phyloP scores from a whole-genome alignment of 2,113 vertebrate species.

The Shinisaurus crocodilurus region DNA sequence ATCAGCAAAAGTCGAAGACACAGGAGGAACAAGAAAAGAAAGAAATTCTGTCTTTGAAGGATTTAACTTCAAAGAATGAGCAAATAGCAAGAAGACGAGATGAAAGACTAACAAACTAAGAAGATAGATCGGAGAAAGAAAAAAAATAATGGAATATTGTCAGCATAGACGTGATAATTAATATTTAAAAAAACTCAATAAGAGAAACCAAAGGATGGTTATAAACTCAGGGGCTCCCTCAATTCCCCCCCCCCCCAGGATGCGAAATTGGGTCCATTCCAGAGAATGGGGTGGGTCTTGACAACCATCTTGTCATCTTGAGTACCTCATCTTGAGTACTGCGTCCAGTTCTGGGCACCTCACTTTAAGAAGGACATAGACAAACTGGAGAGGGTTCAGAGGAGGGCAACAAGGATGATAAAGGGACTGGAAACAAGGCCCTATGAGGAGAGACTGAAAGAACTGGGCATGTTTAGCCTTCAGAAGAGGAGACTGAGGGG shows the following conservation, averaged over 20 bases:
- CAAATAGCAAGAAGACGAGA: conserved; percentile 2
- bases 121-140: not conserved
- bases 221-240: not conserved
- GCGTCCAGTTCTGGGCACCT: no score
- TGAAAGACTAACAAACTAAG: conserved; percentile 3
- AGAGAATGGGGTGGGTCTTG: not conserved
- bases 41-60: conserved; percentile 15
- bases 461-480: no score
- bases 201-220: not conserved
- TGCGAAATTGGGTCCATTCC: not conserved
- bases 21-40: not conserved
- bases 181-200: not conserved
- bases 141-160: not conserved
- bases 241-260: not conserved
- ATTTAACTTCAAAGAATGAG: conserved; percentile 17
- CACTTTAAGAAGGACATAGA: no score
- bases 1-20: not conserved
- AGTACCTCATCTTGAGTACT: no score
- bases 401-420: no score
- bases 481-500: no score
- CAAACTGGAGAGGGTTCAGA: no score
- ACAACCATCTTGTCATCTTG: not conserved
- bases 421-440: no score
- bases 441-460: no score
- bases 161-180: not conserved